Base-by-base conservation (phyloP, 1,140 invertebrate species). In the Amphibalanus amphitrite region DNA sequence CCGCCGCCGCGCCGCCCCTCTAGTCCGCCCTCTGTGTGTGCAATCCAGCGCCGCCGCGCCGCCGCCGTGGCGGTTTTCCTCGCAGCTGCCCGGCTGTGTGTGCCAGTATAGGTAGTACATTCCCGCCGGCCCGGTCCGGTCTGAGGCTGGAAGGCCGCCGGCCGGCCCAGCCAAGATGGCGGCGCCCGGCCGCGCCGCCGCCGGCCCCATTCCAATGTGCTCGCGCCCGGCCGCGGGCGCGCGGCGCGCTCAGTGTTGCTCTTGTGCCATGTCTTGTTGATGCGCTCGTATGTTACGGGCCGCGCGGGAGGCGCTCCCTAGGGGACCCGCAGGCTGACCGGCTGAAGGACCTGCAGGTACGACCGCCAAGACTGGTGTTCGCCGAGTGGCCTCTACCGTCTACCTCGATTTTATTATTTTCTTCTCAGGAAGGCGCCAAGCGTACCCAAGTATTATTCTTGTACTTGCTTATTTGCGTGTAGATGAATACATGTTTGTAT, bases 321-420 rank as follows among this genome's bases (percentile, higher is more conserved):
- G n/a, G n/a, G n/a, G n/a, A n/a, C n/a, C n/a, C n/a, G n/a, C n/a
- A n/a, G n/a, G n/a, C n/a, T n/a, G n/a, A n/a, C n/a, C n/a, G n/a
- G n/a, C n/a, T n/a, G n/a, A n/a, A n/a, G n/a, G 4, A 15, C 33
- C 4, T 38, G 4, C 33, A 4, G 15, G 33, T 59, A 8, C 20
- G 47, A 20, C 10, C 17, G 17, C 47, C 10, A 20, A 20, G 20
- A 59, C 47, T n/a, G n/a, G 3, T 20, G 47, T 13, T 59, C 47
- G 47, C 6, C 17, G 13, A 13, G 33, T 38, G 17, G 47, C 23
- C 47, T 59, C 23, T 59, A 59, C 47, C n/a, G 47, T 59, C 47
- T 59, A 59, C 47, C 47, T 59, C 47, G 47, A 20, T 59, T 59
- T 59, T 59, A 59, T 59, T 59, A 59, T 59, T 59, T 59, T 59